These are phyloP conservation scores for Heliconius melpomene DNA, from an alignment of 1,140 invertebrate species.

Conservation along the genomic window DNA sequence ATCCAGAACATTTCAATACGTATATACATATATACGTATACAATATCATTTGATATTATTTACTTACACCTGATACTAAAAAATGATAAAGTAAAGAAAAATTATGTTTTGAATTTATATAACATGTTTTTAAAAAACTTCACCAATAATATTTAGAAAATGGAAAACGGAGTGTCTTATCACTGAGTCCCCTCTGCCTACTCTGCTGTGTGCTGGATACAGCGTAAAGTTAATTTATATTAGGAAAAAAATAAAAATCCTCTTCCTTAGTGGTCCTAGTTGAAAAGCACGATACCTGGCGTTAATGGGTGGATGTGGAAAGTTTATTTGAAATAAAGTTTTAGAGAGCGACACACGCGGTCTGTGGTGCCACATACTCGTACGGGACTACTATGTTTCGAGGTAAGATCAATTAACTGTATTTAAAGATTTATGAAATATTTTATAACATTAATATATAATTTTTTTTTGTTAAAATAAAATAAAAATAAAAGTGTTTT, in stretches of 20 bases:
- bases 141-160: no score
- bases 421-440: not conserved
- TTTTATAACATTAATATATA: not conserved
- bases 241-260: not conserved
- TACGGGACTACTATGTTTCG: not conserved
- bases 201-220: no score
- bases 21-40: no score
- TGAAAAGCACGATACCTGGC: conserved; percentile 39
- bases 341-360: conserved; percentile 42
- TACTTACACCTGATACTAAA: no score
- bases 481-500: no score
- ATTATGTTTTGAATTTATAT: no score
- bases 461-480: not conserved
- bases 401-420: not conserved
- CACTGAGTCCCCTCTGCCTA: no score
- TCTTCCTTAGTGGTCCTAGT: not conserved
- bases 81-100: no score
- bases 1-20: no score
- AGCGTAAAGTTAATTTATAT: not conserved
- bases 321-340: conserved; percentile 53
- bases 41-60: no score
- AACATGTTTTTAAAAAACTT: no score
- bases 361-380: not conserved
- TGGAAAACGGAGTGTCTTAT: no score
- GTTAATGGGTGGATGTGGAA: conserved; percentile 40